These are phyloP conservation scores for Neosilurus hyrtlii DNA, from an alignment of 2,797 vertebrate species.

Conservation along the genomic window DNA sequence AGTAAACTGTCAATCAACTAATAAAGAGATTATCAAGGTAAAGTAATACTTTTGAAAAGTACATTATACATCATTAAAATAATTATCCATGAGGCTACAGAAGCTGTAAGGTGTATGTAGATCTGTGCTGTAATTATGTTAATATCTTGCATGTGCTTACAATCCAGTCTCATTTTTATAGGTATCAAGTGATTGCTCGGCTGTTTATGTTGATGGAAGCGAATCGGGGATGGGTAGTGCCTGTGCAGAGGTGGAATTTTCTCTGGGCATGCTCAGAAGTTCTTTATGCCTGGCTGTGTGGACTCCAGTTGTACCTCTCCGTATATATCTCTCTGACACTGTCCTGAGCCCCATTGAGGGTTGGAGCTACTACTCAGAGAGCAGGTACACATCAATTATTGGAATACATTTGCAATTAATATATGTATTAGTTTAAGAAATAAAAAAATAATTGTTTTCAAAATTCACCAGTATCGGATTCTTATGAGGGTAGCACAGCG, in stretches of 20 bases:
- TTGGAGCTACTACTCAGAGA: slow-evolving; percentile 66
- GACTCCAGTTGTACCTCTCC: slow-evolving; percentile 70
- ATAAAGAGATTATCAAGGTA: slow-evolving; percentile 71
- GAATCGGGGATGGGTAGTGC: slow-evolving; percentile 70
- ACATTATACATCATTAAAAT: neutral
- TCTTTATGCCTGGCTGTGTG: slow-evolving; percentile 71
- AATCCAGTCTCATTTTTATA: slow-evolving; percentile 38
- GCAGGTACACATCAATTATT: slow-evolving; percentile 55
- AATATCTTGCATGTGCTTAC: neutral
- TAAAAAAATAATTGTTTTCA: neutral
- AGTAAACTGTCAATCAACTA: slow-evolving; percentile 67
- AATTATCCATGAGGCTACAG: neutral
- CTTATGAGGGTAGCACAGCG: no score
- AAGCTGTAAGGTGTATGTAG: neutral
- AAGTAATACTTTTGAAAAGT: neutral
- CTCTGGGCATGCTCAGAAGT: slow-evolving; percentile 62
- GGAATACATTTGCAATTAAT: neutral
- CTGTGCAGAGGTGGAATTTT: slow-evolving; percentile 69
- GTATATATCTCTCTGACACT: slow-evolving; percentile 67
- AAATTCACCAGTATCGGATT: neutral
- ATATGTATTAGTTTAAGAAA: neutral
- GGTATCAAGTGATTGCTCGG: slow-evolving; percentile 71
- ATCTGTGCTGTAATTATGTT: neutral
- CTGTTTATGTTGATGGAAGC: slow-evolving; percentile 72
- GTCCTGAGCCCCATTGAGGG: slow-evolving; percentile 69